These are phyloP conservation scores for Heliothis subflexa DNA, from an alignment of 1,140 invertebrate genomes.

Conservation along the genomic window DNA sequence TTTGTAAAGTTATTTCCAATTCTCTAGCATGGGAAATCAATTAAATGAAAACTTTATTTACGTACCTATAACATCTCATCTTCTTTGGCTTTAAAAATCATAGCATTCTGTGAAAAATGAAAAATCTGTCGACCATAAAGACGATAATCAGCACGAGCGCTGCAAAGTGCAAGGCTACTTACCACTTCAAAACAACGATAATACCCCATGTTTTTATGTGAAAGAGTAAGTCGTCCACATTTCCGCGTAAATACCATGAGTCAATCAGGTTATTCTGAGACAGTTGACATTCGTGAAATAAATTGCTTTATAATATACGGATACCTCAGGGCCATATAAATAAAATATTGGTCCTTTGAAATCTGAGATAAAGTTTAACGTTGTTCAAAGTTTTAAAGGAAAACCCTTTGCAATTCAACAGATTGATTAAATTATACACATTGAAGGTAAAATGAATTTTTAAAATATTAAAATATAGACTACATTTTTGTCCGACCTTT, in stretches of 20 bases:
- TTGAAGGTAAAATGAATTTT: too few relatives aligned
- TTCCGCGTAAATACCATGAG: conserved; percentile 6
- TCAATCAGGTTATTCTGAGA: conserved; percentile 5
- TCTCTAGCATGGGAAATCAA: too few relatives aligned
- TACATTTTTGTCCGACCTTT: too few relatives aligned
- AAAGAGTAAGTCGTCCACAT: background rate
- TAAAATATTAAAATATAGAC: too few relatives aligned
- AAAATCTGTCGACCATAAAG: background rate
- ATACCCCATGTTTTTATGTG: conserved; percentile 14
- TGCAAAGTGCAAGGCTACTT: conserved; percentile 27
- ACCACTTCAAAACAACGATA: conserved; percentile 6
- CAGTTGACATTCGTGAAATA: conserved; percentile 1
- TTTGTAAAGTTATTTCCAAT: too few relatives aligned
- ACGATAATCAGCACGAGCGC: background rate
- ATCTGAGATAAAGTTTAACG: too few relatives aligned
- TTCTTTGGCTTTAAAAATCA: background rate
- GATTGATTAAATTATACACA: too few relatives aligned
- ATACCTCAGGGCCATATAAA: background rate
- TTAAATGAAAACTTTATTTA: background rate
- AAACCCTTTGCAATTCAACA: too few relatives aligned
- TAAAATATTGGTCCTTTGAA: too few relatives aligned
- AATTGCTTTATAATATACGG: background rate
- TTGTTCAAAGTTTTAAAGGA: too few relatives aligned
- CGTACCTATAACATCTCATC: too few relatives aligned
- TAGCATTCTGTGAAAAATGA: background rate